Percentiles rank a stretch among this genome's conserved stretches.
phyloP scores from a whole-genome alignment of 2,113 vertebrate genomes.

The Porphyrio hochstetteri region DNA sequence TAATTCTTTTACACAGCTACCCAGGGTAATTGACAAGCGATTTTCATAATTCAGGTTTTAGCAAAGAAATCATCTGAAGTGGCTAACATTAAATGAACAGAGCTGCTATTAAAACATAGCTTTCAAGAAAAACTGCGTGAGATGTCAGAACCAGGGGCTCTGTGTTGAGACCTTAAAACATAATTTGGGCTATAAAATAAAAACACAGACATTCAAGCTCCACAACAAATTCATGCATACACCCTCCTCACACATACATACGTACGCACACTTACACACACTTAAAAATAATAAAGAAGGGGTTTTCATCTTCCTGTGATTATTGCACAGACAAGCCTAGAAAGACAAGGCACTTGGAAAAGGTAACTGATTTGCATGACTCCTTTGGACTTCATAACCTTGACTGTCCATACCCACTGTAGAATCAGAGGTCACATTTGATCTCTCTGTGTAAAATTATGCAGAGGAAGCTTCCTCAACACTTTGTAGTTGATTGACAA shows the following conservation, averaged over 20 bases:
- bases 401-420: conserved; percentile 35
- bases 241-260: background rate
- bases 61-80: conserved; percentile 71
- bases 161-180: conserved; percentile 47
- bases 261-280: background rate
- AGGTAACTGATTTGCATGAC: conserved; percentile 26
- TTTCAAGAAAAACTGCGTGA: conserved; percentile 39
- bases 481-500: conserved; percentile 75
- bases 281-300: background rate
- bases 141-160: conserved; percentile 33
- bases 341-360: conserved; percentile 19
- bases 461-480: conserved; percentile 66
- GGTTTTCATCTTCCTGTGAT: conserved; percentile 14
- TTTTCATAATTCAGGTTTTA: conserved; percentile 82
- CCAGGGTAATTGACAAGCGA: conserved; percentile 76
- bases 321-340: conserved; percentile 63
- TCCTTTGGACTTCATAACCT: conserved; percentile 40
- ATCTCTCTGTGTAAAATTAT: conserved; percentile 69
- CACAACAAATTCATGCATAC: conserved; percentile 12
- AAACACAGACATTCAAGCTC: conserved; percentile 2
- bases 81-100: conserved; percentile 53
- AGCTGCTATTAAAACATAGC: conserved; percentile 48
- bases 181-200: conserved; percentile 41
- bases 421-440: conserved; percentile 66
- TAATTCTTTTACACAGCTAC: conserved; percentile 82